A percentile compares a stretch with the other conserved stretches of the same genome.
These are phyloP conservation scores for Acromyrmex echinatior DNA, from an alignment of 1,140 invertebrate species.

Conservation along the genomic window DNA sequence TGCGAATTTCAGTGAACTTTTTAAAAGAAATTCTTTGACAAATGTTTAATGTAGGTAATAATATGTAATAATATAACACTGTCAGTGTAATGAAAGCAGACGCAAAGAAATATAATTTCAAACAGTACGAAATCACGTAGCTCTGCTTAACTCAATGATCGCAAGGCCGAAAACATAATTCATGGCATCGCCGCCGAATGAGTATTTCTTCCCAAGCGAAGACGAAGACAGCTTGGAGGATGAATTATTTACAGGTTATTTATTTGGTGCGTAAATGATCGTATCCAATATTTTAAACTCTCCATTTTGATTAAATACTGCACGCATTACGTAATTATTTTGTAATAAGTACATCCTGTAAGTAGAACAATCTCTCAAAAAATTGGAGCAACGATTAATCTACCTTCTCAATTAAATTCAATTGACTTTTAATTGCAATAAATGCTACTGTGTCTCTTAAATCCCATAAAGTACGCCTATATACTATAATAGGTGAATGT, in stretches of 20 bases:
- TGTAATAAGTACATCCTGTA: neutral
- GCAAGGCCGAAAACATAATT: conserved; percentile 45
- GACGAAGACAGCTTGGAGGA: conserved; percentile 62
- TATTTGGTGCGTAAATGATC: conserved; percentile 44
- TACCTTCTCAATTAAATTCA: conserved; percentile 29
- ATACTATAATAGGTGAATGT: neutral
- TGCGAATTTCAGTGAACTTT: neutral
- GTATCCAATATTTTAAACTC: neutral
- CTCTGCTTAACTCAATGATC: conserved; percentile 3
- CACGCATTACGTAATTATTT: neutral
- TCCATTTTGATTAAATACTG: neutral
- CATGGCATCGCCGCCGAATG: conserved; percentile 70
- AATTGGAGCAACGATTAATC: conserved; percentile 5
- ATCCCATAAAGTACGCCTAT: conserved; percentile 16
- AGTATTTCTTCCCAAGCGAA: conserved; percentile 68
- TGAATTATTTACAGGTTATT: conserved; percentile 42
- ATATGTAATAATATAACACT: conserved; percentile 11
- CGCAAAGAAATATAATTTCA: conserved; percentile 13
- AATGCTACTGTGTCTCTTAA: conserved; percentile 53
- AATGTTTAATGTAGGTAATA: neutral
- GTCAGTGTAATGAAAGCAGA: conserved; percentile 22
- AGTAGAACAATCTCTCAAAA: conserved; percentile 15
- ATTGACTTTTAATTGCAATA: conserved; percentile 34
- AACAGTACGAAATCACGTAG: conserved; percentile 33
- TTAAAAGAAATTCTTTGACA: neutral